Evolutionary conservation across 2,113 vertebrate species (phyloP).

Genomic region (Pavo muticus): DNA sequence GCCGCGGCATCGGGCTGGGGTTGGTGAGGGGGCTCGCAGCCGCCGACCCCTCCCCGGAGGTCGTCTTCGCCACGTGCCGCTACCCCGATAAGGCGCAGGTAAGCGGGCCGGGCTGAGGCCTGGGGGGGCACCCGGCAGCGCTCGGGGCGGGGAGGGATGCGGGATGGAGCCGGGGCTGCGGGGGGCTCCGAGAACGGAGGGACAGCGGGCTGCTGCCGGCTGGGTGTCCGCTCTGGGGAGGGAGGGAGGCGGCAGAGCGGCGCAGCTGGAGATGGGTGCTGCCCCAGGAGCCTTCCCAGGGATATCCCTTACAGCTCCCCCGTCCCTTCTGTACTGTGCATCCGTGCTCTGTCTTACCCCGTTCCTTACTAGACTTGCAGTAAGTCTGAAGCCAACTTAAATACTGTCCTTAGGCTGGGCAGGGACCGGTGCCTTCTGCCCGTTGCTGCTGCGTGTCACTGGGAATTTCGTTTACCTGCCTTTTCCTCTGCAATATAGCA

Average conservation of each 20-base stretch:
- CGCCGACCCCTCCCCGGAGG: conserved; percentile 66
- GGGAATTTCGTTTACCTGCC: not conserved
- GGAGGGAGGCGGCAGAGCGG: not conserved
- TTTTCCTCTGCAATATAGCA: not conserved
- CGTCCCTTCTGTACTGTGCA: fast-evolving
- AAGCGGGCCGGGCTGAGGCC: not conserved
- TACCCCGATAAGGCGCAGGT: conserved; percentile 76
- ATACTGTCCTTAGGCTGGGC: fast-evolving
- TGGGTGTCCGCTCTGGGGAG: too few relatives aligned
- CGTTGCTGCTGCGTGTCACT: not conserved
- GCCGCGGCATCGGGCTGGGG: conserved; percentile 80
- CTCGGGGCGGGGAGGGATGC: not conserved
- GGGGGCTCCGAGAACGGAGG: not conserved
- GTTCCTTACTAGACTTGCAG: not conserved
- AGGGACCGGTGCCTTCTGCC: not conserved
- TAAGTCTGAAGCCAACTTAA: not conserved
- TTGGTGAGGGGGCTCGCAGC: conserved; percentile 74
- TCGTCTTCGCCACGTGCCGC: conserved; percentile 78
- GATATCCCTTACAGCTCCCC: fast-evolving
- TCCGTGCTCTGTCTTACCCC: fast-evolving
- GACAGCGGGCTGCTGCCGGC: too few relatives aligned
- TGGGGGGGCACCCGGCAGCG: too few relatives aligned
- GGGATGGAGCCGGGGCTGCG: not conserved
- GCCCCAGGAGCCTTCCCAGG: not conserved
- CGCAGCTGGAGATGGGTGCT: not conserved